These are phyloP conservation scores for Oryzias celebensis DNA, from an alignment of 2,113 vertebrate genomes.

Conservation along the genomic window DNA sequence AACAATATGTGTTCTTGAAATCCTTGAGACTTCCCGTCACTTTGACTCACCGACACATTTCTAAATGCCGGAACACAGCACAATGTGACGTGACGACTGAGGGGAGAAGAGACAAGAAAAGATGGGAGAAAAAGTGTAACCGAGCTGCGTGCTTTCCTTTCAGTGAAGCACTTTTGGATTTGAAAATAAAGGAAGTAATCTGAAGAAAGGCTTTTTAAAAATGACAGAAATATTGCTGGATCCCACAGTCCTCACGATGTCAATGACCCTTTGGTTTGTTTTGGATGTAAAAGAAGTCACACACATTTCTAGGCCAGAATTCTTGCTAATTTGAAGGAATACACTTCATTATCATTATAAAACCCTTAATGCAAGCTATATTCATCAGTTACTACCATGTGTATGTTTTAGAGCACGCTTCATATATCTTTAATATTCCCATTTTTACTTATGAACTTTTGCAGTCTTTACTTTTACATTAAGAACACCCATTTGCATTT, in stretches of 20 bases:
- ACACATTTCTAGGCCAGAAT: no score
- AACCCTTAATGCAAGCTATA: no score
- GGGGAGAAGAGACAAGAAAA: conserved; percentile 19
- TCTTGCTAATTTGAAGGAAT: no score
- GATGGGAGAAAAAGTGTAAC: conserved; percentile 5
- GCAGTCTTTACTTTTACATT: no score
- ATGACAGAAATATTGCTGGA: conserved; percentile 15
- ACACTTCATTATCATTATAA: no score
- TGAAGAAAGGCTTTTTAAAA: conserved; percentile 30
- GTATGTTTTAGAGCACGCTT: no score
- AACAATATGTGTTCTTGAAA: conserved; percentile 40
- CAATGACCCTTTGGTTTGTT: background rate
- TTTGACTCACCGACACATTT: conserved; percentile 33
- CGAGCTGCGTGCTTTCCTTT: conserved; percentile 28
- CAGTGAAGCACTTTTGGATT: conserved; percentile 14
- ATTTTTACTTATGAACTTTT: no score
- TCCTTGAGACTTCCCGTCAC: conserved; percentile 38
- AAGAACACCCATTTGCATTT: no score
- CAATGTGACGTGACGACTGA: conserved; percentile 47
- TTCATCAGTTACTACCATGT: no score
- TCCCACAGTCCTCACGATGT: conserved; percentile 4
- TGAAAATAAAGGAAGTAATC: conserved; percentile 36
- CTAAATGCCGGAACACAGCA: conserved; percentile 28
- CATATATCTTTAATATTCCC: no score
- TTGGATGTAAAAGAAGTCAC: background rate